Conservation (phyloP, 2,888 invertebrate species). For the Chrysina gloriosa region DNA sequence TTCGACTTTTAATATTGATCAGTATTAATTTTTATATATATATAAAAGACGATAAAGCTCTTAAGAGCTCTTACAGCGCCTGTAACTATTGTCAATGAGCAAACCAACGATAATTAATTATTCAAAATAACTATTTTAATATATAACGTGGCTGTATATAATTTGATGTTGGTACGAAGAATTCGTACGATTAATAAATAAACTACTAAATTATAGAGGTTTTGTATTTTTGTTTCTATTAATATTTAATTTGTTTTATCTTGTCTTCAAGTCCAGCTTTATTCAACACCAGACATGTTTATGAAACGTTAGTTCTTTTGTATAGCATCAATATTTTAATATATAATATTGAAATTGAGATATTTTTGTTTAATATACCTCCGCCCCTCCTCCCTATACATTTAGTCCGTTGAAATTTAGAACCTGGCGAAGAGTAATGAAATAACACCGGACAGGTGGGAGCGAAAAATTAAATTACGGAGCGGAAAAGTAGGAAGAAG, state of each 20-base stretch:
- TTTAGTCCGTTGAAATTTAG: too few relatives aligned
- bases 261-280: conserved; percentile 24
- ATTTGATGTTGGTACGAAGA: conserved; percentile 64
- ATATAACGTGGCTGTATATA: conserved; percentile 65
- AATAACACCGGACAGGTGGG: too few relatives aligned
- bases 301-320: conserved; percentile 36
- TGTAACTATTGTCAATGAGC: conserved; percentile 46
- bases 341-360: conserved; percentile 23
- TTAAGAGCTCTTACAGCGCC: conserved; percentile 38
- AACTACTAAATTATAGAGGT: conserved; percentile 44
- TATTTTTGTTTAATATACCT: neutral
- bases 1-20: conserved; percentile 54
- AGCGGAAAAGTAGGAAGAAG: too few relatives aligned
- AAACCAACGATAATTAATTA: conserved; percentile 46
- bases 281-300: conserved; percentile 37
- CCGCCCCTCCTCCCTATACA: too few relatives aligned
- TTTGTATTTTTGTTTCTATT: conserved; percentile 32
- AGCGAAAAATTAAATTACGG: too few relatives aligned
- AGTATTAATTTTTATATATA: conserved; percentile 57
- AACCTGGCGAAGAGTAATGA: too few relatives aligned
- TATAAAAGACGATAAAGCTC: conserved; percentile 40
- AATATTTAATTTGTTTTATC: conserved; percentile 24
- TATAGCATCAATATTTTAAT: conserved; percentile 37
- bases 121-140: conserved; percentile 62
- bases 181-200: conserved; percentile 62